Evolutionary conservation across 2,888 invertebrate species (phyloP).

Genomic region (Lumbricus terrestris): DNA sequence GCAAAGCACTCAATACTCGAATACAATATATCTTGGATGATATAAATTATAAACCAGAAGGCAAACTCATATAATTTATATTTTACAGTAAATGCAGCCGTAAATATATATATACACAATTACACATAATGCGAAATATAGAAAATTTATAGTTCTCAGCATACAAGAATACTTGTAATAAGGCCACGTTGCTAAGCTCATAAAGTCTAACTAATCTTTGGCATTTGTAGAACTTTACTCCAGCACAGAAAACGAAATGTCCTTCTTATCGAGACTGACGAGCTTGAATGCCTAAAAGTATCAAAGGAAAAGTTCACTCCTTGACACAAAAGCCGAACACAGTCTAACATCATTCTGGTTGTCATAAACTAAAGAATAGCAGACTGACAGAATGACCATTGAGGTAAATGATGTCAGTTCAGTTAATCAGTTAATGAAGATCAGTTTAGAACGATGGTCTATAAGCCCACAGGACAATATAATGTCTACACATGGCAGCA

Average conservation of each 20-base stretch:
- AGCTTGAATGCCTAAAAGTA: constrained; percentile 10
- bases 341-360: background rate
- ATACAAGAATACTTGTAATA: background rate
- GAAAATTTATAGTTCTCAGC: background rate
- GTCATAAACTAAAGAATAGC: background rate
- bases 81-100: background rate
- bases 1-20: background rate
- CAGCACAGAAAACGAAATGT: background rate
- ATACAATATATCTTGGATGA: background rate
- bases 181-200: background rate
- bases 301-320: background rate
- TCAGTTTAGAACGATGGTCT: background rate
- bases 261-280: background rate
- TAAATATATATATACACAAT: background rate
- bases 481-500: background rate
- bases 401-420: background rate
- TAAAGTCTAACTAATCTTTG: background rate
- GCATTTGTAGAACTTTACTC: background rate
- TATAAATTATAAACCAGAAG: background rate
- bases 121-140: background rate
- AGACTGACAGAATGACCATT: background rate
- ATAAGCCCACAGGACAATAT: background rate
- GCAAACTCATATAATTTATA: background rate
- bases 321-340: background rate
- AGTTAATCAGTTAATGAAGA: background rate